Evolutionary conservation across 2,888 invertebrate species (phyloP).

Genomic region (Lepidocyrtinus sp.): DNA sequence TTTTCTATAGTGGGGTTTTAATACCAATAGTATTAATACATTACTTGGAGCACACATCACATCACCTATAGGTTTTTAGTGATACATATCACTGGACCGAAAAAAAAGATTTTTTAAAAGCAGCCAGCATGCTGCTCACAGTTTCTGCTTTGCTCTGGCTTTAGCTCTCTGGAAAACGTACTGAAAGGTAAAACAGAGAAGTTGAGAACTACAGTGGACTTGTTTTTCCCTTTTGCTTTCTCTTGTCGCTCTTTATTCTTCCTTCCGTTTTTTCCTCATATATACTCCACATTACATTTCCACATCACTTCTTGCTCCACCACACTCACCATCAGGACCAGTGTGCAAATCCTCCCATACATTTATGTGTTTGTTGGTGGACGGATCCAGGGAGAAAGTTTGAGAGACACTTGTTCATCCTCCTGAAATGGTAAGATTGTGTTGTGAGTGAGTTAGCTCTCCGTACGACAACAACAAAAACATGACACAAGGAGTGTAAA

Average conservation of each 20-base stretch:
- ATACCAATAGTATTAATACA: too few species aligned
- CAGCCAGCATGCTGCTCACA: too few species aligned
- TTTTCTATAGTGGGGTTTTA: too few species aligned
- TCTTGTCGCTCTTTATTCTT: not conserved
- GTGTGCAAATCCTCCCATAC: conserved; percentile 22
- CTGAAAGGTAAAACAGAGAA: not conserved
- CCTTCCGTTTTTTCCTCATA: not conserved
- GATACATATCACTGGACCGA: too few species aligned
- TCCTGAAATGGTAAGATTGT: conserved; percentile 15
- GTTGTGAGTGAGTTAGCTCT: not conserved
- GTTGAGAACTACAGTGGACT: too few species aligned
- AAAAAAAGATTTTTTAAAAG: too few species aligned
- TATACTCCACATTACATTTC: conserved; percentile 6
- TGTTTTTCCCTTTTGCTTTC: too few species aligned
- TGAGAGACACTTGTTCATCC: conserved; percentile 38
- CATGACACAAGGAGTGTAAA: conserved; percentile 16
- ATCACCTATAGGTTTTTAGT: too few species aligned
- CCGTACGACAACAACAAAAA: conserved; percentile 21
- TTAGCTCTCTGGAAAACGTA: not conserved
- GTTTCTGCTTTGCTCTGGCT: not conserved
- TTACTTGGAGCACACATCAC: too few species aligned
- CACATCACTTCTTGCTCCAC: not conserved
- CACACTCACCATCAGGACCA: conserved; percentile 3
- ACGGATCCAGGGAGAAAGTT: not conserved
- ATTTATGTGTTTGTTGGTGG: conserved; percentile 16